A percentile compares a stretch with the other conserved stretches of the same genome.
phyloP scores from a whole-genome alignment of 2,113 vertebrate genomes.

The Ctenomys sociabilis region DNA sequence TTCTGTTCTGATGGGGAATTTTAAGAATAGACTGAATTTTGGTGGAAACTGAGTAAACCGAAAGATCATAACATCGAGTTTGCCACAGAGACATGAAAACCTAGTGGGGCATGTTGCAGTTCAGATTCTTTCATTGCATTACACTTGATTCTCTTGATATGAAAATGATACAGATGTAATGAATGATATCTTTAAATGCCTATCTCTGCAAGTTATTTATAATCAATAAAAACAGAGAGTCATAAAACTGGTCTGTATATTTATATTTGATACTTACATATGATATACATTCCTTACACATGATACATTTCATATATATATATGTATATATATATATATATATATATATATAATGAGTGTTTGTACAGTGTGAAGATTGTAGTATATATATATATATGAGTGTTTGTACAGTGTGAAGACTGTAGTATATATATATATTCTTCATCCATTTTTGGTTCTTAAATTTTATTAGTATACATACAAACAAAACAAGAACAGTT shows the following conservation, averaged over 20 bases:
- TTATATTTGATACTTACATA: background rate
- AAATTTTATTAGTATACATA: background rate
- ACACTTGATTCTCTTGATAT: background rate
- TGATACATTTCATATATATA: too few species aligned
- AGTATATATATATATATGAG: too few species aligned
- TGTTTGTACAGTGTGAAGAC: too few species aligned
- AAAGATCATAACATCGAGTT: background rate
- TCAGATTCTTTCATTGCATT: background rate
- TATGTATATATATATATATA: too few species aligned
- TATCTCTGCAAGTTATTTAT: background rate
- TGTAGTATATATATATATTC: background rate
- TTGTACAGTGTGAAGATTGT: too few species aligned
- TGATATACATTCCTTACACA: background rate
- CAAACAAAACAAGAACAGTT: background rate
- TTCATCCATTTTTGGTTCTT: background rate
- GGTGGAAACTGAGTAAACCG: background rate
- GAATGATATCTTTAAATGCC: background rate
- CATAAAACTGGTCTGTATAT: background rate
- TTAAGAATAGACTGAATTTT: background rate
- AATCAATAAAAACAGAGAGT: background rate
- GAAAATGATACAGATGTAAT: background rate
- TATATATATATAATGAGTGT: too few species aligned
- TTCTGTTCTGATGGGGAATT: background rate
- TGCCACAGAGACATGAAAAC: background rate
- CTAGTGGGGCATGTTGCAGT: background rate